Evolutionary conservation across 2,888 invertebrate species (phyloP).

Genomic region (Mesorhabditis sp.): DNA sequence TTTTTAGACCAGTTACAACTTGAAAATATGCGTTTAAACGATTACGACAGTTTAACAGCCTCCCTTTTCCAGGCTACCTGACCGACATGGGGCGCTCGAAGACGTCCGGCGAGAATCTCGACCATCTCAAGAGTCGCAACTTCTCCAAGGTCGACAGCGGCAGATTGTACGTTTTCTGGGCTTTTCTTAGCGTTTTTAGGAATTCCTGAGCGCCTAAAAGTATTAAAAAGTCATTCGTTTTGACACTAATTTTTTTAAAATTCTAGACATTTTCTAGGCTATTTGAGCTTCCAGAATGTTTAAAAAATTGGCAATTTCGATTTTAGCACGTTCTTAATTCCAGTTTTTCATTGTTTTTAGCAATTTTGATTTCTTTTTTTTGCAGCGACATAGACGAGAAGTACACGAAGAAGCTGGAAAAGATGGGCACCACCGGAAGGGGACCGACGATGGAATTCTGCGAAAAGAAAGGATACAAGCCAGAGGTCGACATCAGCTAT

Average conservation of each 20-base stretch:
- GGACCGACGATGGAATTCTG: conserved; percentile 51
- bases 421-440: conserved; percentile 49
- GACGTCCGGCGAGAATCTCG: conserved; percentile 33
- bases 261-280: too few species aligned
- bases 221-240: too few species aligned
- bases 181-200: not conserved
- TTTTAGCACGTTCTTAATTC: not conserved
- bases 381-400: conserved; percentile 58
- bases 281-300: too few species aligned
- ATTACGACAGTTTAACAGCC: too few species aligned
- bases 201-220: too few species aligned
- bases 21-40: too few species aligned
- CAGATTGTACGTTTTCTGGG: conserved; percentile 35
- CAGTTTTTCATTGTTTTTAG: not conserved
- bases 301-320: not conserved
- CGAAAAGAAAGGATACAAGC: conserved; percentile 54
- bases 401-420: conserved; percentile 56
- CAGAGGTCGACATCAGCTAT: conserved; percentile 67
- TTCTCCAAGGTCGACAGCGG: conserved; percentile 41
- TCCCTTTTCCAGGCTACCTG: conserved; percentile 27
- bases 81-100: conserved; percentile 31
- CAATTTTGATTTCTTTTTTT: conserved; percentile 11
- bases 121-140: conserved; percentile 46
- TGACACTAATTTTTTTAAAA: too few species aligned
- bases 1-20: too few species aligned